Percentiles rank a stretch among this genome's conserved stretches.
These are phyloP conservation scores for Dolichomitus sp. DNA, from an alignment of 2,888 invertebrate genomes.

Conservation along the genomic window DNA sequence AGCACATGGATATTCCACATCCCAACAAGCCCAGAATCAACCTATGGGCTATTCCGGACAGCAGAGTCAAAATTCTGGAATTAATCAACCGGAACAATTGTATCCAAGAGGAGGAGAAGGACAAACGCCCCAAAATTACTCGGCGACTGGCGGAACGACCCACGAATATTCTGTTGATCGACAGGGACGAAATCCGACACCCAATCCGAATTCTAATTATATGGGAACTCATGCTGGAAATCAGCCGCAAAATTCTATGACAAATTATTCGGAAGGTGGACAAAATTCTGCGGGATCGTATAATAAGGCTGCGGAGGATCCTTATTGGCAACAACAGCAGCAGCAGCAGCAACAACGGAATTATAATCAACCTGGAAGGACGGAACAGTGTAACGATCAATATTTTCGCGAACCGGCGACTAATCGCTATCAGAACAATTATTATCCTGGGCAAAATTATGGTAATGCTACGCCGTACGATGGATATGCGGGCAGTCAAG, in stretches of 20 bases:
- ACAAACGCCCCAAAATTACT: conserved; percentile 74
- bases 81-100: conserved; percentile 75
- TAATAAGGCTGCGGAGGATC: conserved; percentile 78
- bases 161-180: conserved; percentile 77
- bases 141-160: conserved; percentile 66
- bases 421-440: conserved; percentile 86
- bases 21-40: conserved; percentile 53
- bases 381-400: conserved; percentile 79
- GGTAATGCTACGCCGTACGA: conserved; percentile 62
- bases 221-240: conserved; percentile 57
- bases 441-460: conserved; percentile 79
- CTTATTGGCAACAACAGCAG: conserved; percentile 79
- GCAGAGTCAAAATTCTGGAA: conserved; percentile 41
- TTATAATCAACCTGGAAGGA: conserved; percentile 73
- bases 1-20: conserved; percentile 59
- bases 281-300: conserved; percentile 75
- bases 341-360: conserved; percentile 76
- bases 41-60: conserved; percentile 43
- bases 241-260: conserved; percentile 64
- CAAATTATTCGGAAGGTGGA: conserved; percentile 74
- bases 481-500: conserved; percentile 56
- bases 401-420: conserved; percentile 79
- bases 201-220: conserved; percentile 74
- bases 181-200: conserved; percentile 71
- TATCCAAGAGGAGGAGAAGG: conserved; percentile 74